phyloP scores from a whole-genome alignment of 2,888 invertebrate species.

The Spodoptera exigua region DNA sequence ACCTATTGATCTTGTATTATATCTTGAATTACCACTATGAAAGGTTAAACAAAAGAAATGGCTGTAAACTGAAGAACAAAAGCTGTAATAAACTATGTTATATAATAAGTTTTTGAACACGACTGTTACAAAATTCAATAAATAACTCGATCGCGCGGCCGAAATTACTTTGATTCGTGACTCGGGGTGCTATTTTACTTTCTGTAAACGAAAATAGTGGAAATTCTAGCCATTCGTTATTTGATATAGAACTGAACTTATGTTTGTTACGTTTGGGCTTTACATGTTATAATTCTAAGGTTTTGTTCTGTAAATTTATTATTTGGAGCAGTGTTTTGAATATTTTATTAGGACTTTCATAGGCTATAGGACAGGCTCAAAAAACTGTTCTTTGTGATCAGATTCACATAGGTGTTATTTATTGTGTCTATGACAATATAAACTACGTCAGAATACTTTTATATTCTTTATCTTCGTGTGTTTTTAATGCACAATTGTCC shows the following conservation, averaged over 20 bases:
- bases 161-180: constrained; percentile 47
- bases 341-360: too few relatives aligned
- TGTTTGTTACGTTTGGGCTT: constrained; percentile 8
- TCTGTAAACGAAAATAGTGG: constrained; percentile 48
- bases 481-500: too few relatives aligned
- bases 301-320: too few relatives aligned
- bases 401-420: too few relatives aligned
- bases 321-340: too few relatives aligned
- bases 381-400: too few relatives aligned
- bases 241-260: constrained; percentile 29
- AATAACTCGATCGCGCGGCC: constrained; percentile 39
- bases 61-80: constrained; percentile 12
- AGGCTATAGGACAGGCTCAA: too few relatives aligned
- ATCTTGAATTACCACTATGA: too few relatives aligned
- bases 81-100: constrained; percentile 19
- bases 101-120: constrained; percentile 48
- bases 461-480: too few relatives aligned
- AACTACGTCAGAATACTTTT: too few relatives aligned
- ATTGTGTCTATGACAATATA: too few relatives aligned
- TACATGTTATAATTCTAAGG: not conserved
- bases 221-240: constrained; percentile 39
- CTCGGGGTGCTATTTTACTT: constrained; percentile 33
- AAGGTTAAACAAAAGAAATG: constrained; percentile 4
- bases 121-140: constrained; percentile 37
- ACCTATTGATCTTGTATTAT: too few relatives aligned